Evolutionary conservation across 2,888 invertebrate species (phyloP), one percentile per base, ranked within the genome.

Genomic region (Allygus modestus): DNA sequence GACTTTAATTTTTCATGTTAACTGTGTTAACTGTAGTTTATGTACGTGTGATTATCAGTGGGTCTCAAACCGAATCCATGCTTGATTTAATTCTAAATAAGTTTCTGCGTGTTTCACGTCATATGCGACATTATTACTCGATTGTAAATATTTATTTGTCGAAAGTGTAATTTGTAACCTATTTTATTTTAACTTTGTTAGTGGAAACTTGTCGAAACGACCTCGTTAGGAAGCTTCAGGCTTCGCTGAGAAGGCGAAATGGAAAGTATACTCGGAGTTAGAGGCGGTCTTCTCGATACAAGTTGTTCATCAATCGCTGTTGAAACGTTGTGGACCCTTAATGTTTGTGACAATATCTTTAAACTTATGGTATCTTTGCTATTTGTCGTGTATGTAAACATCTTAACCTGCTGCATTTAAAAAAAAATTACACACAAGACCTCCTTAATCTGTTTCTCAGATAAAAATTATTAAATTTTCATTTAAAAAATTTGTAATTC

Each of bases 91-190:
- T 46, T 23, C 7, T 23, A 43, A 28, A n/a, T 51, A 77, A 51
- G 77, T 77, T 77, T 77, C 77, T 77, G 51, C 77, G 77, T 77
- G 77, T 77, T 77, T 51, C 54, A 51, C 46, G 20, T 54, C 20
- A 15, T 54, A 12, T 54, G 54, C 54, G 23, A 7, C 23, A 23
- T 23, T 23, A 51, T 51, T 61, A 9, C 69, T 31, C 33, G 33
- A 33, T 69, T 69, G 69, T 69, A 69, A 69, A 69, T 69, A 69
- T 54, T 54, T 54, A 54, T 23, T 54, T 54, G 9, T 54, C 20
- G 11, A 54, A 54, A 54, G 15, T 23, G 54, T 7, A 23, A 1
- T 46, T 54, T 54, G 54, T n/a, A 23, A 54, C n/a, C 46, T 46
- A 23, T 7, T 46, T 46, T 46, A 15, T 17, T 12, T 1, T 46